Conservation (phyloP, 1,140 invertebrate genomes). For the Phenacoccus solenopsis region DNA sequence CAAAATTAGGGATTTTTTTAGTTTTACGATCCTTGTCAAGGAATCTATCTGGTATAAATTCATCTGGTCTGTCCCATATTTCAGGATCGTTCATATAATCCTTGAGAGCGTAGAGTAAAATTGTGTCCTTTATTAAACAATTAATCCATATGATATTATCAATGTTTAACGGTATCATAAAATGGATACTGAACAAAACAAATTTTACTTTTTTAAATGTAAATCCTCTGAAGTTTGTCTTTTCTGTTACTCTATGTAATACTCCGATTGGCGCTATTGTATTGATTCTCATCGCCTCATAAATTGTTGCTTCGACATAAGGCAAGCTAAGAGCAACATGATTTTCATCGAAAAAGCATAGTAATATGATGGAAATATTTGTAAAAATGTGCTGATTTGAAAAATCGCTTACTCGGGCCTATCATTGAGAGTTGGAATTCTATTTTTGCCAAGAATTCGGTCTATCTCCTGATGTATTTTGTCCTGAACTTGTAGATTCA, state of each 20-base stretch:
- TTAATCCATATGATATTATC: no score
- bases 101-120: background rate
- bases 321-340: slow-evolving; percentile 26
- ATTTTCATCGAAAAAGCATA: no score
- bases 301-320: slow-evolving; percentile 38
- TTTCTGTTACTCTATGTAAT: slow-evolving; percentile 20
- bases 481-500: slow-evolving; percentile 41
- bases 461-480: slow-evolving; percentile 46
- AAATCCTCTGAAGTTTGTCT: slow-evolving; percentile 27
- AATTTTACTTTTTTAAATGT: slow-evolving; percentile 32
- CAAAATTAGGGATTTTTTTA: background rate
- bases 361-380: no score
- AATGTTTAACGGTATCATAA: no score
- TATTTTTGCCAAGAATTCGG: slow-evolving; percentile 19
- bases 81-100: background rate
- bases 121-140: no score
- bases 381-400: no score
- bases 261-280: slow-evolving; percentile 33
- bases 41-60: background rate
- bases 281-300: slow-evolving; percentile 36
- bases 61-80: background rate
- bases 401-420: background rate
- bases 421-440: background rate
- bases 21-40: background rate
- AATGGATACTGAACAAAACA: no score